A percentile compares a stretch with the other conserved stretches of the same genome.
These are phyloP conservation scores for Xiphias gladius DNA, from an alignment of 2,113 vertebrate species.

Conservation along the genomic window DNA sequence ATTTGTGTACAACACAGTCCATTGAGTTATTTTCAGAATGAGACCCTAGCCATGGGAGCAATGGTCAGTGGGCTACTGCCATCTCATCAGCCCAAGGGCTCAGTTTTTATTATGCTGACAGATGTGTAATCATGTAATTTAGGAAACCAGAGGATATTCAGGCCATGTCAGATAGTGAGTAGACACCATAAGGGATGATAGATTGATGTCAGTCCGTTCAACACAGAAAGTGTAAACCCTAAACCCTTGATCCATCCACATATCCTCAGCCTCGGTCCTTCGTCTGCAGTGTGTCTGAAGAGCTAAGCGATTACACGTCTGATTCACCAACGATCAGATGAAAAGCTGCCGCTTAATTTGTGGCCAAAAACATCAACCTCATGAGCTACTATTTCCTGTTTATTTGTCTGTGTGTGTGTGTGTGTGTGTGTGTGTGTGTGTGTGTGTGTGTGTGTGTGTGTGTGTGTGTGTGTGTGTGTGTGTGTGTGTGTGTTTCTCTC, in stretches of 20 bases:
- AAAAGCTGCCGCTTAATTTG: conserved; percentile 59
- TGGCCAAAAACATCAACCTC: conserved; percentile 51
- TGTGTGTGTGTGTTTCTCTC: conserved; percentile 9
- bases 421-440: neutral
- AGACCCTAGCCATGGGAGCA: conserved; percentile 5
- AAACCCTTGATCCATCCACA: conserved; percentile 63
- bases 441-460: conserved; percentile 1
- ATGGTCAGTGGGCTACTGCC: conserved; percentile 22
- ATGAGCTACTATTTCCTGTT: conserved; percentile 37
- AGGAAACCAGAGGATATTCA: conserved; percentile 33
- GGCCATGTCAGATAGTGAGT: conserved; percentile 38
- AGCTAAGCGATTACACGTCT: conserved; percentile 60
- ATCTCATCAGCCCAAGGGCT: conserved; percentile 21
- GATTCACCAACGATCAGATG: conserved; percentile 46
- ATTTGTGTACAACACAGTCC: conserved; percentile 25
- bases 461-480: neutral
- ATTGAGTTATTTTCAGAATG: conserved; percentile 41
- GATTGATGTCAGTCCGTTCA: conserved; percentile 59
- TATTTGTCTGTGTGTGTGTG: conserved; percentile 17
- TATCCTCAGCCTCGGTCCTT: conserved; percentile 13
- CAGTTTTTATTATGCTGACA: conserved; percentile 40
- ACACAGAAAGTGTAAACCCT: conserved; percentile 45
- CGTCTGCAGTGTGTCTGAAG: conserved; percentile 27
- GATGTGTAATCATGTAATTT: conserved; percentile 60
- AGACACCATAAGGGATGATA: conserved; percentile 49